Base-by-base conservation (phyloP, 2,888 invertebrate species). In the Eristalinus aeneus region DNA sequence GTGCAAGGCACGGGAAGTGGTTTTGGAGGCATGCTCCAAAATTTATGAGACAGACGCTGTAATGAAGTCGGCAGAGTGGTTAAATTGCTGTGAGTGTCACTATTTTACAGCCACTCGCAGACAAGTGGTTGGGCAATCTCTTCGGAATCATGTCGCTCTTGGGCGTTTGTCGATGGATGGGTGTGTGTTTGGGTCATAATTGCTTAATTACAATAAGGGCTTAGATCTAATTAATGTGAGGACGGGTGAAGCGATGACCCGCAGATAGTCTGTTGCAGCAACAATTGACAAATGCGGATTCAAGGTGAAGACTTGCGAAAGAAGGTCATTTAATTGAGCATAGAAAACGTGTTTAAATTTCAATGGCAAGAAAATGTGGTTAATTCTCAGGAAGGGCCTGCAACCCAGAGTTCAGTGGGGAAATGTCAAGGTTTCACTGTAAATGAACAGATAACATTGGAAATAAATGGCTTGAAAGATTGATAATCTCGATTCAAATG, bases 181-280 rank as follows among this genome's bases (percentile, higher is more conserved):
- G 22, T 63, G 22, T 27, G 61, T 63, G 39, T 23, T 58, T 78
- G 6, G 8, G 16, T 9, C 16, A 69, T 75, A 63, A 69, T 63
- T 56, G 34, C 34, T 22, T 31, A 32, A 74, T 8, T 46, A 71
- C 54, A 58, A 74, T 68, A 68, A 68, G 56, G 74, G 68, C 67
- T 67, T 61, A 34, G 67, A 67, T 27, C 46, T 73, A 58, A 73
- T 56, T 65, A 60, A 72, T 72, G 54, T 16, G 46, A 46, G 46
- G 46, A 46, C 46, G 46, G n/a, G 0, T 46, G 27, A 27, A 5
- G 46, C n/a, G 46, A 46, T 46, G 46, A 46, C 16, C 46, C 16
- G 46, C n/a, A 16, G 2, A n/a, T n/a, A n/a, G 46, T 16, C 16
- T 6, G 46, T 46, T 46, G 46, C 16, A n/a, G 46, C 46, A 46